Conservation (phyloP, 53 echinoderm and acorn worm genomes). For the Arbacia lixula region DNA sequence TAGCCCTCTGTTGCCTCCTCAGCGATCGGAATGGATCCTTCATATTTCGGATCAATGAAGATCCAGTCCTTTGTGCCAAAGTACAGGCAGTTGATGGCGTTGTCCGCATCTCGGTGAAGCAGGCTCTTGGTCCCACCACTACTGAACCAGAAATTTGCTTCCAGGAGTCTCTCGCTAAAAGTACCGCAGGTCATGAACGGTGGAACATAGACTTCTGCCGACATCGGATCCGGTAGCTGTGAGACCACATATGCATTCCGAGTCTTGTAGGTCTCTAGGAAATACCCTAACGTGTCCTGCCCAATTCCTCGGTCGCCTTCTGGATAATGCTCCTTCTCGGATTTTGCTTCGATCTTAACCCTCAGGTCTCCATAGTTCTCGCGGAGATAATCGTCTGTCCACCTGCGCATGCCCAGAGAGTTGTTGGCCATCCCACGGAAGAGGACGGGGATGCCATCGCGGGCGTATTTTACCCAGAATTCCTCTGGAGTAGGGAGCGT, state of each 20-base stretch:
- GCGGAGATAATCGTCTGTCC: slow-evolving; percentile 83
- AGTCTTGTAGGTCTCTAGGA: slow-evolving; percentile 69
- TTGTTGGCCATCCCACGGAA: slow-evolving; percentile 74
- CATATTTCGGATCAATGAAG: slow-evolving; percentile 77
- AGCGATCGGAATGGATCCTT: slow-evolving; percentile 74
- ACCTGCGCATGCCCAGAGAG: slow-evolving; percentile 66
- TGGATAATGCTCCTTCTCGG: slow-evolving; percentile 79
- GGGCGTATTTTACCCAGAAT: slow-evolving; percentile 91
- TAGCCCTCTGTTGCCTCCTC: slow-evolving; percentile 72
- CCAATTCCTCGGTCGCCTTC: slow-evolving; percentile 84
- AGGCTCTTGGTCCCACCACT: slow-evolving; percentile 87
- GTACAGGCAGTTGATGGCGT: slow-evolving; percentile 90
- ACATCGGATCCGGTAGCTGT: slow-evolving; percentile 25
- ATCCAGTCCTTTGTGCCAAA: slow-evolving; percentile 95
- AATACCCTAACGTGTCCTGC: slow-evolving; percentile 83
- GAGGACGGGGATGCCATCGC: slow-evolving; percentile 73
- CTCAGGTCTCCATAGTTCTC: slow-evolving; percentile 76
- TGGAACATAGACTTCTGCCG: slow-evolving; percentile 65
- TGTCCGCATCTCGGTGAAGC: slow-evolving; percentile 88
- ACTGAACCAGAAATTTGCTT: slow-evolving; percentile 91
- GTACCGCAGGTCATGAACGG: slow-evolving; percentile 93
- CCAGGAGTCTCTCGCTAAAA: slow-evolving; percentile 76
- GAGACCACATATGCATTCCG: slow-evolving; percentile 86
- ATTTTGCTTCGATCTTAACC: slow-evolving; percentile 87
- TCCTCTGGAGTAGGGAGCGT: slow-evolving; percentile 67